Base-by-base conservation (phyloP, 2,888 invertebrate species). In the Kryphioiulus occultus region DNA sequence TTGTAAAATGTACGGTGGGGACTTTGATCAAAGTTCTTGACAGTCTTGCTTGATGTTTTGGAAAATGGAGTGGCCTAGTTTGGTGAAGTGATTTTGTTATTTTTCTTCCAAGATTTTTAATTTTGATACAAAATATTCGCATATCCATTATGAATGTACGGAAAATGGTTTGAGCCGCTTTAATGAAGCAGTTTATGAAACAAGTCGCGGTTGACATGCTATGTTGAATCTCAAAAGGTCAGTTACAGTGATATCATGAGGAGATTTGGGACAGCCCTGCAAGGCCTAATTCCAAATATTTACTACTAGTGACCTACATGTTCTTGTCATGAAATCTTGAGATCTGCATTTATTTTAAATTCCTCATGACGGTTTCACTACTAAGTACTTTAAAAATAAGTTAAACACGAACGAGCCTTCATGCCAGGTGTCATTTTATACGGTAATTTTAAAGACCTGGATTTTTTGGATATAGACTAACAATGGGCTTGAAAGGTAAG, bases 251-350 rank as follows among this genome's bases (percentile, higher is more conserved):
- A 35, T 2, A 35, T 35, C 3, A 35, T 35, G 35, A 35, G n/a
- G n/a, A 59, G 22, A 59, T 53, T 59, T 59, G 59, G 59, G 7
- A 22, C 68, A 26, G 26, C 10, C 68, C 68, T 10, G 26, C 68
- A 22, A 68, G 68, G 68, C 68, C 68, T 68, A 68, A 68, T 68
- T 68, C 68, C 26, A 68, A 59, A 68, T 68, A 68, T 68, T 68
- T 68, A 22, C 59, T 26, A 68, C 68, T 68, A 68, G 68, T 68
- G 68, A 68, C 68, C 68, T 68, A 68, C 35, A 4, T 35, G 35
- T 35, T 7, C 35, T 35, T 35, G 35, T 35, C 35, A 35, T 4
- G 35, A 35, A 35, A 35, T 26, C 22, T 26, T 22, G 22, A 26
- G 22, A 68, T 68, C 10, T 68, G 68, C 68, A 68, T 68, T 68